Conservation (phyloP, 1,140 invertebrate species). For the Pachypeltis micranthus region DNA sequence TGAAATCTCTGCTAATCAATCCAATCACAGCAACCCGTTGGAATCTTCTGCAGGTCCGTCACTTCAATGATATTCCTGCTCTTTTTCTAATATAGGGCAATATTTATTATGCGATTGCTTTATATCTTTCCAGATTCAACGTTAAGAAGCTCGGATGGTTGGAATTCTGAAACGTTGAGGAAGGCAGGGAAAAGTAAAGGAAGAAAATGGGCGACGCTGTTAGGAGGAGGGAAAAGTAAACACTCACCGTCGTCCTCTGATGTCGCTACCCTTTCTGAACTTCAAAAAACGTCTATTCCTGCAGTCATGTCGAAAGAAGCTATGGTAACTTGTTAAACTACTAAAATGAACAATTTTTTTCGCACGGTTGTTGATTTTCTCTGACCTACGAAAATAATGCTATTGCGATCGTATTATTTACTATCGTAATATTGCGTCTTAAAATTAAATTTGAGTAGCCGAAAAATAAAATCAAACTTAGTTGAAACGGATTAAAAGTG, state of each 20-base stretch:
- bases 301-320: constrained; percentile 61
- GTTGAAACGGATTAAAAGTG: too few relatives aligned
- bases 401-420: too few relatives aligned
- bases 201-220: constrained; percentile 29
- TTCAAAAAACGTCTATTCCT: constrained; percentile 51
- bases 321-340: constrained; percentile 41
- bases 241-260: constrained; percentile 8
- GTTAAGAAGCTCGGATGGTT: constrained; percentile 23
- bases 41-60: not conserved
- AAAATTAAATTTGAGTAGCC: too few relatives aligned
- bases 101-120: not conserved
- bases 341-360: constrained; percentile 29
- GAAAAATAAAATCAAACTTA: too few relatives aligned
- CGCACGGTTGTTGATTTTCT: too few relatives aligned
- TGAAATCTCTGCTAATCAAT: not conserved
- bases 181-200: constrained; percentile 27
- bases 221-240: constrained; percentile 27
- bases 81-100: not conserved
- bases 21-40: not conserved
- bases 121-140: constrained; percentile 26
- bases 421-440: too few relatives aligned
- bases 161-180: constrained; percentile 22
- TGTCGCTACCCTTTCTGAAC: constrained; percentile 24
- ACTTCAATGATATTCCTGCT: too few relatives aligned
- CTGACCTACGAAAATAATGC: too few relatives aligned